phyloP scores from a whole-genome alignment of 2,888 invertebrate species.

The Eristalis intricaria region DNA sequence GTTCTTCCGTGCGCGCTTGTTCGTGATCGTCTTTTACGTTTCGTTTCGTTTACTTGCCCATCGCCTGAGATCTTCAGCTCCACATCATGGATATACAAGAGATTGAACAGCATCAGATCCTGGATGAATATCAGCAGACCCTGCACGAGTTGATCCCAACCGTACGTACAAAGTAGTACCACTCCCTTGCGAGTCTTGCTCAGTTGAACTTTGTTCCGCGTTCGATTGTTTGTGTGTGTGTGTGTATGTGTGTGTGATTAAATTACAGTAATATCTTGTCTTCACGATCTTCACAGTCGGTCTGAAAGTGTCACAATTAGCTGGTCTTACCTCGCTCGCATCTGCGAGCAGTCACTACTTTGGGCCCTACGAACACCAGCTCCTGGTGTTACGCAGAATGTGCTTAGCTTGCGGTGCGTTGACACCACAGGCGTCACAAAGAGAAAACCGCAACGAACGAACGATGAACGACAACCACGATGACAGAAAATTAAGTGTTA shows the following conservation, averaged over 20 bases:
- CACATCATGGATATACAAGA: constrained; percentile 76
- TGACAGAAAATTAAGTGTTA: constrained; percentile 41
- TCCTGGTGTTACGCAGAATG: constrained; percentile 61
- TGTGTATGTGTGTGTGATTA: constrained; percentile 17
- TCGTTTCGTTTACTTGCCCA: not conserved
- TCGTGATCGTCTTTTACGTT: not conserved
- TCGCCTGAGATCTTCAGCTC: too few species aligned
- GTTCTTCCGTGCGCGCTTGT: constrained; percentile 22
- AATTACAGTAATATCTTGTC: constrained; percentile 42
- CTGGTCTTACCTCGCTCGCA: not conserved
- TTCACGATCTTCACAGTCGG: not conserved
- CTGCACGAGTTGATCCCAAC: constrained; percentile 78
- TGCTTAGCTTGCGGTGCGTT: constrained; percentile 66
- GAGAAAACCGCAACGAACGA: constrained; percentile 42
- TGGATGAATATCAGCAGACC: constrained; percentile 77
- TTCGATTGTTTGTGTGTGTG: not conserved
- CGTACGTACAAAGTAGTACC: constrained; percentile 74
- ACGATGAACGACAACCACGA: constrained; percentile 8
- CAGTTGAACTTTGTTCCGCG: constrained; percentile 32
- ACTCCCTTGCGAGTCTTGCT: not conserved
- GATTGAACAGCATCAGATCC: constrained; percentile 76
- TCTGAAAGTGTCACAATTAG: constrained; percentile 32
- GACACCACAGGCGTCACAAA: constrained; percentile 51
- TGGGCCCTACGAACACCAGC: not conserved
- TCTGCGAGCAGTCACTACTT: not conserved